A percentile compares a stretch with the other conserved stretches of the same genome.
These are phyloP conservation scores for Tetraodon nigroviridis DNA, from an alignment of 2,113 vertebrate species.

Conservation along the genomic window DNA sequence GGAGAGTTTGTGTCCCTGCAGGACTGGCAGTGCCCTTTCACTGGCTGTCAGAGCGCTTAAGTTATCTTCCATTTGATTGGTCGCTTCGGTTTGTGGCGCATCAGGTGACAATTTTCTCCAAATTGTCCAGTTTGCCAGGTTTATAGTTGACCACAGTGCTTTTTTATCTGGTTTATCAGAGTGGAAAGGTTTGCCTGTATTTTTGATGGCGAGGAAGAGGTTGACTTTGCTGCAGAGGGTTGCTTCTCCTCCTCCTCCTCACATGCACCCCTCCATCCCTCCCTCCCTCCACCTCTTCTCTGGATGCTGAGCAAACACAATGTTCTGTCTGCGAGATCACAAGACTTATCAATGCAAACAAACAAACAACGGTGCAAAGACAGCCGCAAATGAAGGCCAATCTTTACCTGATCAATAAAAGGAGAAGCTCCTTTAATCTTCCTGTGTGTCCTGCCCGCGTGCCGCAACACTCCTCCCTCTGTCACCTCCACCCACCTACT, in stretches of 20 bases:
- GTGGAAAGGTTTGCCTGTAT: not conserved
- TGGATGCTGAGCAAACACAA: slow-evolving; percentile 64
- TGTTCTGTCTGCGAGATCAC: slow-evolving; percentile 62
- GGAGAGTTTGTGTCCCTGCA: slow-evolving; percentile 68
- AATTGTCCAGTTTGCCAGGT: no score
- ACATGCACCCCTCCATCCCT: slow-evolving; percentile 16
- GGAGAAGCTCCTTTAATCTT: slow-evolving; percentile 68
- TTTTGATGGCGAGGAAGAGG: not conserved
- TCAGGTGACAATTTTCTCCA: not conserved
- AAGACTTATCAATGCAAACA: slow-evolving; percentile 68
- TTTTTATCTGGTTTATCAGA: not conserved
- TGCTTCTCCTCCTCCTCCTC: slow-evolving; percentile 21
- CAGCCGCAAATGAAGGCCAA: slow-evolving; percentile 68
- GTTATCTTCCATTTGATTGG: slow-evolving; percentile 45
- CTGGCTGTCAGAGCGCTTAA: slow-evolving; percentile 57
- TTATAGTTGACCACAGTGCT: no score
- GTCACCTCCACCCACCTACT: slow-evolving; percentile 38
- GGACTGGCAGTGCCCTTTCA: slow-evolving; percentile 69
- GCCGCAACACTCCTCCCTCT: not conserved
- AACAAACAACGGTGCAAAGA: slow-evolving; percentile 67
- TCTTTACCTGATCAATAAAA: slow-evolving; percentile 70
- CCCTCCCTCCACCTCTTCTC: slow-evolving; percentile 34
- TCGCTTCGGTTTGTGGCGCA: slow-evolving; percentile 18
- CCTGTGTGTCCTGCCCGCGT: slow-evolving; percentile 47
- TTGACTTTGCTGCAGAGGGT: slow-evolving; percentile 51